Evolutionary conservation across 2,113 vertebrate species (phyloP).

Genomic region (Elaphurus davidianus): DNA sequence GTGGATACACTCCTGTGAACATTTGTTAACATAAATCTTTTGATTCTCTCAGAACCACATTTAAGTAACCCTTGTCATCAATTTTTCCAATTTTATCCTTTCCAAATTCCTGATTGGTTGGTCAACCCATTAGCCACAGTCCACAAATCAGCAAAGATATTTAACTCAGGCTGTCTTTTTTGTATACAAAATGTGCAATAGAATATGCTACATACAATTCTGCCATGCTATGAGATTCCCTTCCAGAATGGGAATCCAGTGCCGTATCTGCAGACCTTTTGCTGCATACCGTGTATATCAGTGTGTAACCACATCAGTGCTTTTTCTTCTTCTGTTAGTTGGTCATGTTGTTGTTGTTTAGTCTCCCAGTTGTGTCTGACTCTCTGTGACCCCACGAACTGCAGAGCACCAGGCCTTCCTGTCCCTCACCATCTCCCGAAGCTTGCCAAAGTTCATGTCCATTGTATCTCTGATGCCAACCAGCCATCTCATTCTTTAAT

Average conservation of each 20-base stretch:
- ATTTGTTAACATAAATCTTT: neutral
- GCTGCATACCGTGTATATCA: rapidly evolving
- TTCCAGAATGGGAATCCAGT: neutral
- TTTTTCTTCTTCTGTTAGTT: neutral
- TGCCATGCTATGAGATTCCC: neutral
- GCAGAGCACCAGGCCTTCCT: neutral
- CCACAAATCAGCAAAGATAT: neutral
- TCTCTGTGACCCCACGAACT: neutral
- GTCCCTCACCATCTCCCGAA: neutral
- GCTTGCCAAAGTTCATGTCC: neutral
- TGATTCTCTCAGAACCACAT: neutral
- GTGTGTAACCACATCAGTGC: neutral
- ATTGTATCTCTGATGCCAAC: neutral
- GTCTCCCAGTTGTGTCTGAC: neutral
- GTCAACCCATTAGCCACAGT: neutral
- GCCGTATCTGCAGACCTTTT: neutral
- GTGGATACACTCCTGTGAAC: neutral
- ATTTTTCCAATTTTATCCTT: neutral
- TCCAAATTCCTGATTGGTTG: neutral
- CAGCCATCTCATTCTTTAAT: neutral
- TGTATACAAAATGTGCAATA: neutral
- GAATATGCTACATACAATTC: neutral
- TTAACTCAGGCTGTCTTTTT: neutral
- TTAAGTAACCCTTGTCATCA: neutral
- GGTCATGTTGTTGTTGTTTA: neutral